phyloP scores from a whole-genome alignment of 2,888 invertebrate genomes.

The Coelogynopora nodosa region DNA sequence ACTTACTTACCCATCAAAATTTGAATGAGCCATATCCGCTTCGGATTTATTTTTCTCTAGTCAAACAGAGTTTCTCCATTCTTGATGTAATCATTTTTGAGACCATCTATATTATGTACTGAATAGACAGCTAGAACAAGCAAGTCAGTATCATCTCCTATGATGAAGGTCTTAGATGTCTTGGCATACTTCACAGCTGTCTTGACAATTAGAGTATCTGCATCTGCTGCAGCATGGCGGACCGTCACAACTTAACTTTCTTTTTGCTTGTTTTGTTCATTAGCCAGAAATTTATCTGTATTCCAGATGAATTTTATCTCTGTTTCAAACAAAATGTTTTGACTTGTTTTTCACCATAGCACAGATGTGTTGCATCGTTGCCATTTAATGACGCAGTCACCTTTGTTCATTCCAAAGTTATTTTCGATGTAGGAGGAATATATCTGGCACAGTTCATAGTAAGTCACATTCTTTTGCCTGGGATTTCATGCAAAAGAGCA shows the following conservation, averaged over 20 bases:
- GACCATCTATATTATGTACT: conserved; percentile 23
- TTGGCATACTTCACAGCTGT: conserved; percentile 48
- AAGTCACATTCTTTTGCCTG: neutral
- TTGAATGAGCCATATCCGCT: conserved; percentile 24
- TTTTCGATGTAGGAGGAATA: neutral
- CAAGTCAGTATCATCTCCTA: conserved; percentile 53
- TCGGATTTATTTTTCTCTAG: conserved; percentile 14
- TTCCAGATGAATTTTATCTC: conserved; percentile 41
- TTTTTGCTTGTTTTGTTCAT: conserved; percentile 50
- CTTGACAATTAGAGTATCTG: conserved; percentile 51
- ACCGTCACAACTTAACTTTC: conserved; percentile 36
- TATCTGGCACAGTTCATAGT: neutral
- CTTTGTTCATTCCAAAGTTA: conserved; percentile 16
- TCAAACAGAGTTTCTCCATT: too few relatives aligned
- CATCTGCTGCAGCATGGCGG: conserved; percentile 50
- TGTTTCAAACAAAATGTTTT: neutral
- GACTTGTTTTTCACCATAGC: conserved; percentile 31
- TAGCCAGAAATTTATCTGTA: conserved; percentile 50
- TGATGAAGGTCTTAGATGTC: conserved; percentile 44
- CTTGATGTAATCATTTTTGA: neutral
- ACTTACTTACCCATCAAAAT: neutral
- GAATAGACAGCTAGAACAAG: conserved; percentile 48
- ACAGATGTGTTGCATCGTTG: conserved; percentile 36
- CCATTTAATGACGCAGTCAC: conserved; percentile 31
- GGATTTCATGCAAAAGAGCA: conserved; percentile 5